These are phyloP conservation scores for Cyphomyrus plagiostoma DNA, from an alignment of 2,113 vertebrate genomes.

Conservation along the genomic window DNA sequence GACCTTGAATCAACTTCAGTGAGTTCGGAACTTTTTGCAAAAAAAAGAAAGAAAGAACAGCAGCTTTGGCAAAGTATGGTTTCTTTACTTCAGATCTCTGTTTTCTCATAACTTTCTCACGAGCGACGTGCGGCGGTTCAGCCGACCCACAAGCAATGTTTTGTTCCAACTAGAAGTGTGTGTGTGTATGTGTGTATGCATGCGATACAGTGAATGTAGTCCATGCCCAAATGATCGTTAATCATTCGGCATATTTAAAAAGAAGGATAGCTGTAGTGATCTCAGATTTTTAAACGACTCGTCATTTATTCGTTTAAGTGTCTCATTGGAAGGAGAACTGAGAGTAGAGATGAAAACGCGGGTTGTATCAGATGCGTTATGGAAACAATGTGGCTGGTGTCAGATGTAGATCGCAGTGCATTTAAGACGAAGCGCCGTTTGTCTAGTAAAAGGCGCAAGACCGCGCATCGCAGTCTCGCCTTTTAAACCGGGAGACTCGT, in stretches of 20 bases:
- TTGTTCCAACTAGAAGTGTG: not conserved
- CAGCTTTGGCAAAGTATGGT: not conserved
- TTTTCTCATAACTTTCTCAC: not conserved
- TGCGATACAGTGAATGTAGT: not conserved
- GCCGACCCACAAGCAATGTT: not conserved
- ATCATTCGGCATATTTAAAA: not conserved
- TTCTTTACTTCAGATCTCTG: not conserved
- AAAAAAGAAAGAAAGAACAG: not conserved
- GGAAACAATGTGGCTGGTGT: not conserved
- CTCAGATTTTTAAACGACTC: not conserved
- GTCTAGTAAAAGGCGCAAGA: not conserved
- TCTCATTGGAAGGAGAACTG: not conserved
- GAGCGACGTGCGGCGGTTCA: not conserved
- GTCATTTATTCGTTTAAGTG: not conserved
- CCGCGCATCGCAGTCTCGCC: not conserved
- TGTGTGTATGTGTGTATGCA: not conserved
- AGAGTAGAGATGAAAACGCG: not conserved
- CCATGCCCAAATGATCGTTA: not conserved
- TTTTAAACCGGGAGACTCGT: not conserved
- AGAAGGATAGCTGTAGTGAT: not conserved
- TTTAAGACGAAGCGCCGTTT: not conserved
- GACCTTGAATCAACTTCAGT: not conserved
- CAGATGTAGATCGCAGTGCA: not conserved
- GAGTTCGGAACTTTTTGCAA: conserved; percentile 12
- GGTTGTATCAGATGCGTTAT: not conserved